Evolutionary conservation across 2,113 vertebrate genomes (phyloP).

Genomic region (Lynx canadensis): DNA sequence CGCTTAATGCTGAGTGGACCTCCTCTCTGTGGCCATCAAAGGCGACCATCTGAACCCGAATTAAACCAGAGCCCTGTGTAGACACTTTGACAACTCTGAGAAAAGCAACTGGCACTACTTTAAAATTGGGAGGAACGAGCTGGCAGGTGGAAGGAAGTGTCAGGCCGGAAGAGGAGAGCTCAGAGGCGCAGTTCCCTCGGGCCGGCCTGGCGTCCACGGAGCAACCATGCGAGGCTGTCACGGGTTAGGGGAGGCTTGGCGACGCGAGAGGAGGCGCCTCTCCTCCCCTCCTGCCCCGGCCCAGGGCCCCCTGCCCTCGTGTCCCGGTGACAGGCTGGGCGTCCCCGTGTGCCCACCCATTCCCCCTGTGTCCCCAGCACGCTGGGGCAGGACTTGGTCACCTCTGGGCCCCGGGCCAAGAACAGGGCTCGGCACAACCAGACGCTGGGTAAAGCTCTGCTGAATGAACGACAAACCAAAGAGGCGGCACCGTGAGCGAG

Average conservation of each 20-base stretch:
- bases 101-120: neutral
- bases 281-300: neutral
- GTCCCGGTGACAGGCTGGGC: fast-evolving
- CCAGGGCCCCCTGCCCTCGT: neutral
- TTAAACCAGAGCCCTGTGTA: neutral
- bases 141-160: neutral
- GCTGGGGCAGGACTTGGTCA: neutral
- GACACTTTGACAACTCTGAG: neutral
- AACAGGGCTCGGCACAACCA: neutral
- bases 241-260: neutral
- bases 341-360: neutral
- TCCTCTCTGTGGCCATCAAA: neutral
- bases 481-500: fast-evolving
- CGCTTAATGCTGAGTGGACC: no score
- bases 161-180: neutral
- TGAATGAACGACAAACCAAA: neutral
- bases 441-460: neutral
- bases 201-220: fast-evolving
- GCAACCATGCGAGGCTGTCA: neutral
- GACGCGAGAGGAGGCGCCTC: neutral
- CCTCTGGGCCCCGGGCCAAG: neutral
- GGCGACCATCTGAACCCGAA: no score
- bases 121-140: no score
- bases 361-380: neutral
- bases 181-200: neutral